Evolutionary conservation across 2,888 invertebrate genomes (phyloP).

Genomic region (Macropis europaea): DNA sequence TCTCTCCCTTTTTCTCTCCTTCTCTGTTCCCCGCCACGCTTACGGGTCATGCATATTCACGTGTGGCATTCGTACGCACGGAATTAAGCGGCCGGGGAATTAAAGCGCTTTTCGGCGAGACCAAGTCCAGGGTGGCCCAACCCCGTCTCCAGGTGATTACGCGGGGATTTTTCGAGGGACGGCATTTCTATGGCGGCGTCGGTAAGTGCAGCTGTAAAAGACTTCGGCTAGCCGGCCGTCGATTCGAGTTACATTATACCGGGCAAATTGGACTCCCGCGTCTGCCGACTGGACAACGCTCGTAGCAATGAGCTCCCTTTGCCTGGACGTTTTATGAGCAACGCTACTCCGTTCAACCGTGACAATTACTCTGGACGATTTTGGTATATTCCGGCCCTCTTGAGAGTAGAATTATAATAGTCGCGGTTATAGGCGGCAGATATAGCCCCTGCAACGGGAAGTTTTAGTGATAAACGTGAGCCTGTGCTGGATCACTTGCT

Average conservation of each 20-base stretch:
- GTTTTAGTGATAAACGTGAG: too few relatives aligned
- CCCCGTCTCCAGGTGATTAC: conserved; percentile 46
- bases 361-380: too few relatives aligned
- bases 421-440: too few relatives aligned
- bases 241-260: conserved; percentile 45
- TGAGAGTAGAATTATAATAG: too few relatives aligned
- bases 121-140: conserved; percentile 36
- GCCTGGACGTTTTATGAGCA: not conserved
- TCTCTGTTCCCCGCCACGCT: conserved; percentile 18
- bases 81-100: conserved; percentile 65
- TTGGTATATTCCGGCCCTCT: too few relatives aligned
- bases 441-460: too few relatives aligned
- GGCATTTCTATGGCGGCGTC: conserved; percentile 42
- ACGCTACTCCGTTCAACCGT: not conserved
- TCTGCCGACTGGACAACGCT: conserved; percentile 25
- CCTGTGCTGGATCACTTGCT: too few relatives aligned
- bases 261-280: conserved; percentile 38
- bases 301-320: not conserved
- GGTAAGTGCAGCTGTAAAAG: conserved; percentile 40
- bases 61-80: conserved; percentile 67
- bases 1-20: not conserved
- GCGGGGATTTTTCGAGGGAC: conserved; percentile 47
- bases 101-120: conserved; percentile 64
- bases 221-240: conserved; percentile 9
- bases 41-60: conserved; percentile 67